Percentiles rank a stretch among this genome's conserved stretches.
phyloP scores from a whole-genome alignment of 1,140 invertebrate genomes.

The Coenobita brevimanus region DNA sequence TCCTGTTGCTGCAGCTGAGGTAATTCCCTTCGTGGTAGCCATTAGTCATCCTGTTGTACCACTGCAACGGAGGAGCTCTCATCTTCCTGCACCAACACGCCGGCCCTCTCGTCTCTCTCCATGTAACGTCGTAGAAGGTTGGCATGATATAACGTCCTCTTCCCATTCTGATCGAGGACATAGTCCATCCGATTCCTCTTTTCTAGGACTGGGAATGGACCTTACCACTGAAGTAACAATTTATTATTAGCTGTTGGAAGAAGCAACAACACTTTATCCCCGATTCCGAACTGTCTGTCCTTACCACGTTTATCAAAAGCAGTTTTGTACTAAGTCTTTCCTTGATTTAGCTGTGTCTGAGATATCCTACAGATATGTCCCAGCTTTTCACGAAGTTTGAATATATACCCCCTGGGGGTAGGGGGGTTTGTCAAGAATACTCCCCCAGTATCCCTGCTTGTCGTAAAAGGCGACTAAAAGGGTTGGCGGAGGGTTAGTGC shows the following conservation, averaged over 20 bases:
- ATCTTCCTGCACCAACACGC: too few species aligned
- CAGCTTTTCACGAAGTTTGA: neutral
- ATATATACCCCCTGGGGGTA: too few species aligned
- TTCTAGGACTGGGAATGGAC: neutral
- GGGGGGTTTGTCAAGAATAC: too few species aligned
- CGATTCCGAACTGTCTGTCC: neutral
- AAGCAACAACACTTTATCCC: neutral
- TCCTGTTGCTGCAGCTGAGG: too few species aligned
- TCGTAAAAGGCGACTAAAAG: too few species aligned
- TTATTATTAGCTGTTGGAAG: neutral
- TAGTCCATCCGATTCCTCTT: neutral
- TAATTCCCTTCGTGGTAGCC: too few species aligned
- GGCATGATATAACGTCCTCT: neutral
- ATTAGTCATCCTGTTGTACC: too few species aligned
- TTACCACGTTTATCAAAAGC: neutral
- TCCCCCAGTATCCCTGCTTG: too few species aligned
- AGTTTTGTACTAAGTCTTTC: neutral
- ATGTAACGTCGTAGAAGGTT: neutral
- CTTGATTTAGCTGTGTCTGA: neutral
- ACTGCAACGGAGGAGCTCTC: too few species aligned
- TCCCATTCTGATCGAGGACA: neutral
- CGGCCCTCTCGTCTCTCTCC: too few species aligned
- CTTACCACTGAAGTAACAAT: neutral
- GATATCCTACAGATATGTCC: neutral
- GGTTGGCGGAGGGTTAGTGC: too few species aligned